Base-by-base conservation (phyloP, 1,140 invertebrate species). In the Trinorchestia longiramus region DNA sequence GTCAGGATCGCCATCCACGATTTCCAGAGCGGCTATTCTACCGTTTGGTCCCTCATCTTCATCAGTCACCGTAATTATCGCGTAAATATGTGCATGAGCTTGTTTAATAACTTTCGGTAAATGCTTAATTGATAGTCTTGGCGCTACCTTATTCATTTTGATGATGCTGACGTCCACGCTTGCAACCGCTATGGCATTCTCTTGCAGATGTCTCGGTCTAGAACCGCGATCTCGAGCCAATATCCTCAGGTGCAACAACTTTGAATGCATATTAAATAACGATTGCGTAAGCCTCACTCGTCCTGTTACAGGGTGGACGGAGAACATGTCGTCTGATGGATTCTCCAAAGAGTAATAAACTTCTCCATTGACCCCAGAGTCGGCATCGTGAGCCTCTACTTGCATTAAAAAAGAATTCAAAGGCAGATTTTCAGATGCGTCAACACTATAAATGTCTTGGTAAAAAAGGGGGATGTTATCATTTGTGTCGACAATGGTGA, bases 331-430 rank as follows among this genome's bases (percentile, higher is more conserved):
- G 96, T 99, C 98, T 17, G 98, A 99, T 43, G 98, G 97, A 96
- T 99, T 98, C 43, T 98, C 97, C 96, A 99, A 98, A 97, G 98
- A 99, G 97, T 99, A 99, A 97, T 99, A 99, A 97, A 99, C 99
- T 97, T 99, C 99, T 0, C 99, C 99, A 97, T 99, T 99, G 92
- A 98, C 98, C 0, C 99, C 99, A 19, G 99, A 97, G 97, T 99
- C 99, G 15, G 99, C 99, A 97, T 99, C 99, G 97, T 99, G 99
- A 0, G 99, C 99, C 36, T 98, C 98, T 0, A 98, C 97, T 95
- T 97, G 96, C 0, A 97, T 96, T 42, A 98, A 97, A 95, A 97
- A 97, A 41, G 96, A 98, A 97, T 99, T 98, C 95, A 99, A 97
- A 6, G 99, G 98, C 90, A 98, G 98, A 97, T 99, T 99, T 97